Percentiles rank a stretch among this genome's conserved stretches.
Conservation (phyloP, 2,888 invertebrate genomes). For the Euplagia quadripunctaria region DNA sequence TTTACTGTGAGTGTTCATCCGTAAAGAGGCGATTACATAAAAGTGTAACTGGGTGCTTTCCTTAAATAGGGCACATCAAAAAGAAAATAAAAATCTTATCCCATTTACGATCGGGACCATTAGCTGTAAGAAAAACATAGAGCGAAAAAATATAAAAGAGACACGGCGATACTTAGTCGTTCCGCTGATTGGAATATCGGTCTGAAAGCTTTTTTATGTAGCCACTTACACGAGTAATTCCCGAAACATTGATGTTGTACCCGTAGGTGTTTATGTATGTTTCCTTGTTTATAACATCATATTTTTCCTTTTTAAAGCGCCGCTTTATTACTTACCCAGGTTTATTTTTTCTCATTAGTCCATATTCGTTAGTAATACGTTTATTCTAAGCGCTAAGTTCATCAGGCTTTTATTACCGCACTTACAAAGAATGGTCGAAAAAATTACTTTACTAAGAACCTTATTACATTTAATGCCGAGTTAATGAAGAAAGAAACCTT, state of each 20-base stretch:
- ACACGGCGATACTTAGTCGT: conserved; percentile 69
- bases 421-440: background rate
- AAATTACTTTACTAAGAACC: background rate
- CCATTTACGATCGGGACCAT: conserved; percentile 74
- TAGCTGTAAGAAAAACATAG: conserved; percentile 72
- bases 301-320: conserved; percentile 33
- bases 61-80: conserved; percentile 73
- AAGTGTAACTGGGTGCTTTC: conserved; percentile 63
- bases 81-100: conserved; percentile 75
- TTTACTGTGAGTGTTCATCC: conserved; percentile 56
- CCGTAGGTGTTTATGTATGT: conserved; percentile 57
- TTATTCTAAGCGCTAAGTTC: conserved; percentile 18
- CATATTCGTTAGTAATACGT: conserved; percentile 25
- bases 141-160: conserved; percentile 66
- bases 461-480: background rate
- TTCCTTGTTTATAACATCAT: conserved; percentile 60
- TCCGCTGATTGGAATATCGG: conserved; percentile 72
- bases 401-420: conserved; percentile 3
- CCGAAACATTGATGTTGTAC: conserved; percentile 58
- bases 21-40: conserved; percentile 63
- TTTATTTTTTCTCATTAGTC: conserved; percentile 29
- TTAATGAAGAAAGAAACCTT: background rate
- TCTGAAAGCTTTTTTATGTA: conserved; percentile 77
- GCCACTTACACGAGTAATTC: conserved; percentile 66
- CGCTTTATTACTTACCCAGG: conserved; percentile 18